Conservation (phyloP, 2,113 vertebrate genomes). For the human region GRCh38 chr7:20969501-20970000, state of each 20-base stretch:
- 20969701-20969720: neutral
- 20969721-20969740: neutral
- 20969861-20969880: neutral
- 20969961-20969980: neutral
- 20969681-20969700: neutral
- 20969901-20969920: neutral
- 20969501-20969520: neutral
- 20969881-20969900: neutral
- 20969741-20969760: neutral
- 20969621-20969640: neutral
- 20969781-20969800: neutral
- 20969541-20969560: neutral
- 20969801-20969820: neutral
- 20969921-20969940: neutral
- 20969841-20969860: neutral
- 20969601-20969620: neutral
- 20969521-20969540: neutral
- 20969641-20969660: neutral
- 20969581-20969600: neutral
- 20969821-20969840: neutral
- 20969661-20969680: neutral
- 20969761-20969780: neutral
- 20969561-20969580: neutral
- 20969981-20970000: neutral
- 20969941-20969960: neutral